These are phyloP conservation scores for Frankliniella fusca DNA, from an alignment of 2,888 invertebrate species.

Conservation along the genomic window DNA sequence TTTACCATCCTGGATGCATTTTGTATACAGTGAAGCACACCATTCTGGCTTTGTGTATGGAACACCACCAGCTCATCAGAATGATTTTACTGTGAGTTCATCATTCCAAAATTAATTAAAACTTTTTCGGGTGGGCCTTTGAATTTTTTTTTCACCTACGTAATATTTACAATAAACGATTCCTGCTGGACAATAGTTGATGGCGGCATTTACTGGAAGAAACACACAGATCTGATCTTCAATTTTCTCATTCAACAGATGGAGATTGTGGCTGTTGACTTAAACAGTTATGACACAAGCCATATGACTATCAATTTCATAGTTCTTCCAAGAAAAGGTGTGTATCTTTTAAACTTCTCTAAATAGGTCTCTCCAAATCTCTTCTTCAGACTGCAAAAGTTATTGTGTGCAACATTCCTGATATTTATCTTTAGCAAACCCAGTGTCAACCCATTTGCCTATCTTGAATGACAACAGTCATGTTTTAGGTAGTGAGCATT, in stretches of 20 bases:
- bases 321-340: conserved; percentile 53
- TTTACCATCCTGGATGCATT: conserved; percentile 80
- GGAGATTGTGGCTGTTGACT: conserved; percentile 73
- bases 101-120: conserved; percentile 26
- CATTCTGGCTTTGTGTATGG: conserved; percentile 80
- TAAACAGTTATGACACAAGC: conserved; percentile 71
- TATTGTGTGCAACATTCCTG: not conserved
- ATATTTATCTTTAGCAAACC: conserved; percentile 35
- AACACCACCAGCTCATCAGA: conserved; percentile 64
- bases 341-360: too few relatives aligned
- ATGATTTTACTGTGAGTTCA: conserved; percentile 49
- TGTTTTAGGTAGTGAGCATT: conserved; percentile 39
- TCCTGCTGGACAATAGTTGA: too few relatives aligned
- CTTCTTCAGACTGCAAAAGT: too few relatives aligned
- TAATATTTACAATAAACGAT: too few relatives aligned
- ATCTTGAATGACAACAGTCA: not conserved
- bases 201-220: too few relatives aligned
- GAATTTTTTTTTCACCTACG: conserved; percentile 32
- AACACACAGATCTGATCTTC: not conserved
- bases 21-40: conserved; percentile 73
- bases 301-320: conserved; percentile 59
- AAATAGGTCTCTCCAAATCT: too few relatives aligned
- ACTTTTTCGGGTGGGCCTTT: not conserved
- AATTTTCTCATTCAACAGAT: conserved; percentile 49
- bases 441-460: conserved; percentile 36